A percentile compares a stretch with the other conserved stretches of the same genome.
phyloP scores from a whole-genome alignment of 2,113 vertebrate genomes.

The Rhinichthys klamathensis region DNA sequence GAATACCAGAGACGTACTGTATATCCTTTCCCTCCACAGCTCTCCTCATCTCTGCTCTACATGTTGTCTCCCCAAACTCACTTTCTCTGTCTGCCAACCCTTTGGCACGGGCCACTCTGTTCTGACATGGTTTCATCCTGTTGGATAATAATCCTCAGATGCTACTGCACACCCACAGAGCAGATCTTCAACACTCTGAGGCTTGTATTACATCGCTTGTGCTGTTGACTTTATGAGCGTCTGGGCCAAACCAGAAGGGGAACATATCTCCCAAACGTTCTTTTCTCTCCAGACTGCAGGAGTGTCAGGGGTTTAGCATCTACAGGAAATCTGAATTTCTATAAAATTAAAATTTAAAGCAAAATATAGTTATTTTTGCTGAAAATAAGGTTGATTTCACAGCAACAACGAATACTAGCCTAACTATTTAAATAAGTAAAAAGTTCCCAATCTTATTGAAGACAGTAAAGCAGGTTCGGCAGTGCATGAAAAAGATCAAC shows the following conservation, averaged over 20 bases:
- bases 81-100: slow-evolving; percentile 21
- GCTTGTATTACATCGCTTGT: not conserved
- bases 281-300: not conserved
- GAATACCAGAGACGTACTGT: not conserved
- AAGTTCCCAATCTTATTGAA: too few species aligned
- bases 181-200: not conserved
- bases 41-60: not conserved
- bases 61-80: slow-evolving; percentile 32
- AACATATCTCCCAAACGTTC: not conserved
- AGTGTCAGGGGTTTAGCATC: not conserved
- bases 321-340: not conserved
- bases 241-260: slow-evolving; percentile 8
- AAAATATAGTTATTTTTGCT: too few species aligned
- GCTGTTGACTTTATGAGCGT: slow-evolving; percentile 23
- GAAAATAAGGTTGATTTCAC: too few species aligned
- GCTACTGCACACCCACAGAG: slow-evolving; percentile 39
- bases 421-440: too few species aligned
- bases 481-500: too few species aligned
- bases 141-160: slow-evolving; percentile 42
- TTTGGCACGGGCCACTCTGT: slow-evolving; percentile 31
- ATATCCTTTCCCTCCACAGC: slow-evolving; percentile 7
- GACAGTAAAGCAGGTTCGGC: too few species aligned
- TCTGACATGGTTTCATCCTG: slow-evolving; percentile 52
- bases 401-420: too few species aligned
- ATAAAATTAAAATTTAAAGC: too few species aligned